Evolutionary conservation across 2,797 vertebrate genomes (phyloP).

Genomic region (Thunnus albacares): DNA sequence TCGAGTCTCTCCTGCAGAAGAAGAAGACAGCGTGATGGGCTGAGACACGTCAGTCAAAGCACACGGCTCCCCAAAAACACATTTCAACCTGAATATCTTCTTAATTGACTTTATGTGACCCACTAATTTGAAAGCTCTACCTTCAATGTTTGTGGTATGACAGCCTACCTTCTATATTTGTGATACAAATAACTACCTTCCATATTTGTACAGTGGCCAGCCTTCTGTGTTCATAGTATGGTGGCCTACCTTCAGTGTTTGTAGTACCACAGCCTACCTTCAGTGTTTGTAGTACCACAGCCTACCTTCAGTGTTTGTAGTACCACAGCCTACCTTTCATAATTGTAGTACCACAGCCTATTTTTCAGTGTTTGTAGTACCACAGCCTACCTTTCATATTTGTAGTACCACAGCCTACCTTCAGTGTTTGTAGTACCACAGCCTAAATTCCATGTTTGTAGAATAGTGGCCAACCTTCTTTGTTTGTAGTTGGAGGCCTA

Average conservation of each 20-base stretch:
- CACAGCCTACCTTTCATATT: not conserved
- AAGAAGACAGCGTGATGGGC: constrained; percentile 1
- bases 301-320: no score
- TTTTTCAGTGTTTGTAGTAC: no score
- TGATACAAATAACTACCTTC: no score
- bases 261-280: no score
- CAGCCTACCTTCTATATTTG: no score
- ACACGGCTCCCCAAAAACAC: no score
- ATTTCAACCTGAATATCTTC: not conserved
- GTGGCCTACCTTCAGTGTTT: constrained; percentile 16
- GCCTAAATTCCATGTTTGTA: not conserved
- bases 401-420: not conserved
- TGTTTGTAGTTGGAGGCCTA: not conserved
- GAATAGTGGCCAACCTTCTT: not conserved
- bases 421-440: not conserved
- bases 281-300: no score
- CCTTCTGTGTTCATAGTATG: constrained; percentile 57
- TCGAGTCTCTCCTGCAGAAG: constrained; percentile 66
- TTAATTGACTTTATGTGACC: no score
- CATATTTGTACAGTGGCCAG: not conserved
- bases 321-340: no score
- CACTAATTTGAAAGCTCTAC: no score
- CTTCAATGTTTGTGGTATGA: not conserved
- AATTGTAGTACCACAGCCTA: no score
- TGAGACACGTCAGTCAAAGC: not conserved